Evolutionary conservation across 2,888 invertebrate species (phyloP), one percentile per base, ranked within the genome.

Genomic region (Epistrophe eligans): DNA sequence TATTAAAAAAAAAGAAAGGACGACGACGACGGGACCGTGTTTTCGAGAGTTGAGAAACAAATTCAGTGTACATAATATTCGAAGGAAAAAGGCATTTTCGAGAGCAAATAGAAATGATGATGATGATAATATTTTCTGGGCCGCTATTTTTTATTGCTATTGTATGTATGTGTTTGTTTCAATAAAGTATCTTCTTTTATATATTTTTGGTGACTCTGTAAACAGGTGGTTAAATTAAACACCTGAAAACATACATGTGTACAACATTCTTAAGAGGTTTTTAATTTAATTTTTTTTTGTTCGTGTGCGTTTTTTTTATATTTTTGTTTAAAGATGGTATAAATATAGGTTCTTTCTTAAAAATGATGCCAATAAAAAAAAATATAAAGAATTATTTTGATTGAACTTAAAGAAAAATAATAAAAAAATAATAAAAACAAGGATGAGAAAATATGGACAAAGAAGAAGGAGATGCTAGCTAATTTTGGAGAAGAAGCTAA

Each of bases 181-280:
- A 19, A 43, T 64, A 79, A 64, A 58, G 60, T 73, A 40, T 40
- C 58, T 38, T 35, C n/a, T 72, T 24, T 24, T 84, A 67, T 76
- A 72, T n/a, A 58, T 73, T 72, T 71, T 81, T 79, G 58, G 82
- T 74, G 79, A 58, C n/a, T 58, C 76, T 83, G 74, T 83, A 83
- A 87, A 87, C 87, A 87, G 87, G 87, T 87, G 87, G 87, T 87
- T 79, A 83, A 87, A 79, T 87, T 83, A 85, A 79, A 79, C 85
- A 87, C 87, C 87, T 87, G 87, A 87, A 79, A 79, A 79, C 58
- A 74, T 87, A 58, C 13, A 38, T 62, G 43, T 74, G 48, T 71
- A 76, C 52, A 79, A 62, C 55, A 85, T 73, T 82, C 70, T 73
- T 82, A 62, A 55, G 52, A 58, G 35, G 40, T 73, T 73, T 55